Evolutionary conservation across 2,888 invertebrate species (phyloP).

Genomic region (Brachycybe producta): DNA sequence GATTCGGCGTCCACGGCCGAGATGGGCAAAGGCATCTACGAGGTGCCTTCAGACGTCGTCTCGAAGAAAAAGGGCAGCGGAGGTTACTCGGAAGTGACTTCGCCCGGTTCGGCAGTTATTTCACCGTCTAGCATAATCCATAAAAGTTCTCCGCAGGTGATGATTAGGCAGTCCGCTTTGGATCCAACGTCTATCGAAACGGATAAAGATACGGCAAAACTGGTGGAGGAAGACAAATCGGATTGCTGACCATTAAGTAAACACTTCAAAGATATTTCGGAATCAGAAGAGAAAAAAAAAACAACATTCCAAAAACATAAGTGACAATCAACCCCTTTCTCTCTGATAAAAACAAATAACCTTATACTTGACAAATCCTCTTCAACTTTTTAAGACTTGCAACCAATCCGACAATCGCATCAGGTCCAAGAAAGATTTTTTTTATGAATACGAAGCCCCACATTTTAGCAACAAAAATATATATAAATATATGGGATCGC

Average conservation of each 20-base stretch:
- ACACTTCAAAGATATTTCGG: no score
- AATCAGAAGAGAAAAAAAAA: no score
- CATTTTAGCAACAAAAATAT: no score
- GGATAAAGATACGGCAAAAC: slow-evolving; percentile 78
- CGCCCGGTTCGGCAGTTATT: slow-evolving; percentile 57
- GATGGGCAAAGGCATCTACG: slow-evolving; percentile 26
- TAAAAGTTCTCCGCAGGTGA: slow-evolving; percentile 56
- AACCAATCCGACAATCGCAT: no score
- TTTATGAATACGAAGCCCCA: no score
- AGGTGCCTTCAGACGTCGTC: slow-evolving; percentile 24
- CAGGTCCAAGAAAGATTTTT: no score
- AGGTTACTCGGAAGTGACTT: slow-evolving; percentile 27
- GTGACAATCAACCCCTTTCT: no score
- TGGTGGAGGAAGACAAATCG: slow-evolving; percentile 61
- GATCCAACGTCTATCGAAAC: slow-evolving; percentile 72
- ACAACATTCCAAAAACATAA: no score
- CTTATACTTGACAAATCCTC: no score
- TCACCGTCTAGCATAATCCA: slow-evolving; percentile 72
- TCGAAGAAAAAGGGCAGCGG: slow-evolving; percentile 19
- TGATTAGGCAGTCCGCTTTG: slow-evolving; percentile 59
- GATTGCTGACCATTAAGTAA: slow-evolving; percentile 25
- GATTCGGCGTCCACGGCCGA: slow-evolving; percentile 24
- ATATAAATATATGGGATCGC: no score
- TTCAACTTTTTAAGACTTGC: no score
- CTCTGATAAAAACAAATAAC: no score